Percentiles rank a stretch among this genome's conserved stretches.
phyloP scores from a whole-genome alignment of 2,797 vertebrate species.

The Dendrocincla fuliginosa region DNA sequence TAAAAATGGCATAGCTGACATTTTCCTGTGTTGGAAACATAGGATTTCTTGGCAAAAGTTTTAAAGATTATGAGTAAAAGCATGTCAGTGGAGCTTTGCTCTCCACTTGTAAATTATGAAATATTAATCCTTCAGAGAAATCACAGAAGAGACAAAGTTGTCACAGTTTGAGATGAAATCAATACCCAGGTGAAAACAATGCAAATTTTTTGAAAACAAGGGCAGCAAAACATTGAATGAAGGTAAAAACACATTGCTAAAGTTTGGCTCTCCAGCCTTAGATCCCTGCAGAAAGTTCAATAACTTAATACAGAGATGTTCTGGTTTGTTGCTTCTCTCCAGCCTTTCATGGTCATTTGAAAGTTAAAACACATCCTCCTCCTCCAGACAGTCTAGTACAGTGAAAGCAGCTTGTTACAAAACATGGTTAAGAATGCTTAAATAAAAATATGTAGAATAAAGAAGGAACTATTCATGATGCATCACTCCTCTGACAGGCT shows the following conservation, averaged over 20 bases:
- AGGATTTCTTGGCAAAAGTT: not conserved
- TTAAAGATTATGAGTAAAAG: not conserved
- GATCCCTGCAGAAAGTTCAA: not conserved
- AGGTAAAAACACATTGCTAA: not conserved
- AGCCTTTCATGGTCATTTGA: conserved; percentile 35
- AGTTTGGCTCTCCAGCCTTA: not conserved
- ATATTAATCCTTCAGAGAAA: not conserved
- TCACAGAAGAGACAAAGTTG: not conserved
- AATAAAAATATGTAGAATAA: conserved; percentile 53
- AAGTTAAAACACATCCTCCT: conserved; percentile 51
- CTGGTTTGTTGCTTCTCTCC: conserved; percentile 22
- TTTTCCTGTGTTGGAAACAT: not conserved
- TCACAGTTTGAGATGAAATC: not conserved
- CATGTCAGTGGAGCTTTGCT: not conserved
- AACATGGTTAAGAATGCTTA: conserved; percentile 12
- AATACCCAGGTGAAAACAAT: not conserved
- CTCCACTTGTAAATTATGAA: not conserved
- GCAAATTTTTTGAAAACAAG: not conserved
- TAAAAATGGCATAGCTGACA: not conserved
- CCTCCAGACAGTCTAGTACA: conserved; percentile 8
- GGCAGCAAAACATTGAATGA: not conserved
- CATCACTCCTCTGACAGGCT: conserved; percentile 54
- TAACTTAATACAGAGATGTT: conserved; percentile 26
- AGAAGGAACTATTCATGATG: conserved; percentile 47
- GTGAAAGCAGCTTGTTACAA: conserved; percentile 41